Base-by-base conservation (phyloP, 2,888 invertebrate genomes). In the Hirtodrosophila trivittata region DNA sequence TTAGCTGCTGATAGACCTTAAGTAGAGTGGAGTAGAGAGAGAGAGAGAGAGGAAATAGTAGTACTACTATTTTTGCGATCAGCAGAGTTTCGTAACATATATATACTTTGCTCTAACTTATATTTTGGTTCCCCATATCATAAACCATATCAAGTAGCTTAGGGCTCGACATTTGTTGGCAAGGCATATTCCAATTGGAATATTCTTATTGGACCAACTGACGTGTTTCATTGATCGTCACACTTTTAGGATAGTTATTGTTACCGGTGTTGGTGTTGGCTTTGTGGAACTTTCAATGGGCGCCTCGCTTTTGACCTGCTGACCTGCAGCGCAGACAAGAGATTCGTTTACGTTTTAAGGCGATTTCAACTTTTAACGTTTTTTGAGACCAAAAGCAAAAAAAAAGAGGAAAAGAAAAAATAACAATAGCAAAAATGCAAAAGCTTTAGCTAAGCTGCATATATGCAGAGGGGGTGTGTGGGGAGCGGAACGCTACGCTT, bases 261-360 rank as follows among this genome's bases (percentile, higher is more conserved):
- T 26, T 35, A 25, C 21, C 47, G 33, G 26, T 49, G 30, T 42
- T 66, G 30, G 21, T 39, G 35, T 42, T 42, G 50, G 37, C 41
- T 54, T 50, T 60, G 55, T 41, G 57, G 66, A 41, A 65, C 66
- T 66, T 65, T 49, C 45, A 54, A 54, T 56, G 54, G 64, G 68
- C 64, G 66, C 56, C 57, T 55, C 21, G 67, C 66, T 46, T 62
- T 42, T 75, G 76, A 78, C 76, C 76, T 25, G 67, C 30, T 80
- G 76, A 76, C 76, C 76, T 76, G 18, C 18, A 21, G 3, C 80
- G 58, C 80, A 75, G 77, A 63, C 66, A 58, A 67, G 47, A 75
- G 71, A 71, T 78, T 78, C 78, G 71, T 65, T 78, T 71, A 66
- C 49, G 63, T 74, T 21, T 77, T 70, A 58, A 51, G 71, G 54